Conservation (phyloP, 1,140 invertebrate species). For the Caenorhabditis brenneri region DNA sequence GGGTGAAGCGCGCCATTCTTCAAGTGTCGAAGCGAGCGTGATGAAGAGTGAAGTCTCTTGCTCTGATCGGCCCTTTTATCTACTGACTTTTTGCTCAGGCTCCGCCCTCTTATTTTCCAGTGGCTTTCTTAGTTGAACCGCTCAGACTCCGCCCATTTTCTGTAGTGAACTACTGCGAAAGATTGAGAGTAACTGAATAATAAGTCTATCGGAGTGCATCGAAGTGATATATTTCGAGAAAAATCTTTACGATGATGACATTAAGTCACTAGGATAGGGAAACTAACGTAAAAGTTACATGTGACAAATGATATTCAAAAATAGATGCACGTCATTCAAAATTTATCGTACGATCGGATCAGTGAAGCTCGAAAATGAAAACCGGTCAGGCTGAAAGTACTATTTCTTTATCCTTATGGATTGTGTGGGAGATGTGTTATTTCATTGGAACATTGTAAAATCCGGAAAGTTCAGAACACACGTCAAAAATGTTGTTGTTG, state of each 20-base stretch:
- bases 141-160: conserved; percentile 9
- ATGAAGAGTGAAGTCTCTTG: conserved; percentile 16
- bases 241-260: not conserved
- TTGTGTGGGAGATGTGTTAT: too few relatives aligned
- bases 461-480: not conserved
- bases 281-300: not conserved
- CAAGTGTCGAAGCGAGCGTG: conserved; percentile 30
- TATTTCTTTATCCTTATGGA: too few relatives aligned
- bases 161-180: not conserved
- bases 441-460: not conserved
- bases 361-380: too few relatives aligned
- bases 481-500: not conserved
- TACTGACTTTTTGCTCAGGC: conserved; percentile 10
- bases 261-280: not conserved
- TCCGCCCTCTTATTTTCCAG: conserved; percentile 9
- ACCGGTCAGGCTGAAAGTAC: too few relatives aligned
- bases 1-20: conserved; percentile 40
- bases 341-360: not conserved
- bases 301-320: not conserved
- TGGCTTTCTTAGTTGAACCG: not conserved
- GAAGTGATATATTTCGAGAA: conserved; percentile 14
- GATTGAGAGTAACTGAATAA: not conserved
- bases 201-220: not conserved
- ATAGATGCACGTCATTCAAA: not conserved
- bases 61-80: conserved; percentile 4